Conservation (phyloP, 2,888 invertebrate genomes). For the Metallyticus violacea region DNA sequence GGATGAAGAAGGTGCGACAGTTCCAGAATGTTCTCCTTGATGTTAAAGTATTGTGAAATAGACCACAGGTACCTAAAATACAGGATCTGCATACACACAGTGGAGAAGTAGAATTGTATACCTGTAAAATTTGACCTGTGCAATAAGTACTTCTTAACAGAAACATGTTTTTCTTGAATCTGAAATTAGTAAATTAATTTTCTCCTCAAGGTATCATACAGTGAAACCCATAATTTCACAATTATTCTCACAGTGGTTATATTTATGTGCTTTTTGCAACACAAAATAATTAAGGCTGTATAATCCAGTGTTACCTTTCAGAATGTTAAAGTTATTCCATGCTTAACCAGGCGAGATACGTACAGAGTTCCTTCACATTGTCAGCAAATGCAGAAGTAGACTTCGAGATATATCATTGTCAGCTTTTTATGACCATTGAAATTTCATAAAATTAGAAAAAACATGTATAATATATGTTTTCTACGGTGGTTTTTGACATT, state of each 20-base stretch:
- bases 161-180: background rate
- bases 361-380: background rate
- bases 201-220: background rate
- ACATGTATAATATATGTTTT: background rate
- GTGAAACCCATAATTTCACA: background rate
- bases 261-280: background rate
- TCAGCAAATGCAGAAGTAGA: background rate
- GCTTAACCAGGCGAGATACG: background rate
- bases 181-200: background rate
- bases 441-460: background rate
- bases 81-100: background rate
- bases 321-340: background rate
- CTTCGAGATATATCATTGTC: background rate
- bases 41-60: background rate
- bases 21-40: background rate
- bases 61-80: background rate
- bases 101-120: background rate
- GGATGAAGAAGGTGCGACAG: background rate
- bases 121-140: background rate
- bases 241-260: background rate
- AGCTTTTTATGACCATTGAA: background rate
- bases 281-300: background rate
- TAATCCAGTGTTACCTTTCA: background rate
- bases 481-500: background rate
- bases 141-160: background rate